Base-by-base conservation (phyloP, 2,113 vertebrate species). In the Lepus americanus region DNA sequence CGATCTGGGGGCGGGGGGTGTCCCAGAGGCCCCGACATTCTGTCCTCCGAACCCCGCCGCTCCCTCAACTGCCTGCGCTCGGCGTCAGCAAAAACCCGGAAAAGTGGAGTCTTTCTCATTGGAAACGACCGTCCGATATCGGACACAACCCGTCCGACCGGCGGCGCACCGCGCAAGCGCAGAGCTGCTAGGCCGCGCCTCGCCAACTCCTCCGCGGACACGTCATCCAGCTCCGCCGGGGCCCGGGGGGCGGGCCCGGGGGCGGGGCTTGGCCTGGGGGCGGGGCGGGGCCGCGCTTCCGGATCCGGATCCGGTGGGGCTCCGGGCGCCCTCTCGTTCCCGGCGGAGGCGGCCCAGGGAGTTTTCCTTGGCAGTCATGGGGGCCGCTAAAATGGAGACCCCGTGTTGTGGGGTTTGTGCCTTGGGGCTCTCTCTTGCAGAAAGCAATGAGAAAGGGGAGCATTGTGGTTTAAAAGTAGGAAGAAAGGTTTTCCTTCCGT, bases 71-170 rank as follows among this genome's bases (percentile, higher is more conserved):
- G 2, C 3, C 63, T 2, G 12, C 33, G 29, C 23, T 67, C 27
- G 51, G 90, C 64, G 63, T 44, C n/a, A 63, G 29, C 91, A n/a
- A 96, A 96, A 92, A 84, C 91, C 93, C 29, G 94, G 95, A 95
- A 39, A 93, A 76, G 13, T 33, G 83, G 73, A 78, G 12, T 3
- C 0, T 39, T 39, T 16, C 25, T 7, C 59, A 31, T 11, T 2
- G 19, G 29, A 33, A 85, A 66, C 0, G 23, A 33, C 33, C 20
- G 33, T 91, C 2, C 25, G 61, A 80, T 6, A 73, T 12, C 36
- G 5, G 19, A 33, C 13, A 1, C 36, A 4, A 5, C 3, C 0
- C 4, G 39, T 0, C 13, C 14, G 10, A 23, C 2, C 7, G 5
- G 8, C 1, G 49, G 36, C 29, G 5, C 0, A 7, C 0, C 0